Evolutionary conservation across 2,797 vertebrate genomes (phyloP), one percentile per base, ranked within the genome.

Genomic region (Lateolabrax maculatus): DNA sequence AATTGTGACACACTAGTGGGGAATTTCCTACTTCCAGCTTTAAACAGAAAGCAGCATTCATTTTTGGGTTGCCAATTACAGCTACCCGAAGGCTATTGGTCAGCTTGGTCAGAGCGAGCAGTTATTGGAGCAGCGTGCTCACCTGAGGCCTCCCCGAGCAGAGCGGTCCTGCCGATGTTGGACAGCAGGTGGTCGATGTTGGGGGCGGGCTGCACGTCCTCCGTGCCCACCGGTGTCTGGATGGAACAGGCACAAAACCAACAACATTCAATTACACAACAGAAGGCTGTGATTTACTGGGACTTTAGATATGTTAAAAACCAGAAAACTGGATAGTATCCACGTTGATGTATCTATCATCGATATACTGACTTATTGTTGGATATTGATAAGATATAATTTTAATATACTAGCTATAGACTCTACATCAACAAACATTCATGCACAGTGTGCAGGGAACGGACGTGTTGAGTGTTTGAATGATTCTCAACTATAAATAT

Each of bases 181-280:
- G 97, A 96, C 69, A 99, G 96, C 89, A 99, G 96, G 91, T 99
- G 98, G 94, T 99, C 97, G 3, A 99, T 99, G 95, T 99, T 99
- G 68, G 98, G 98, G 84, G 97, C 96, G 0, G 97, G 96, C 86
- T 98, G 98, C 15, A 96, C 92, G 68, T 98, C 97, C 92, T 97
- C 96, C 55, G 97, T 97, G 87, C 98, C 98, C 89, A 98, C 97
- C 0, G 98, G 98, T 5, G 98, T 99, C 98, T 99, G 87, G 1
- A 58, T 0, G 51, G 19, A 48, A 65, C 4, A 55, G n/a, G 77
- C 46, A 64, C 6, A 36, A 13, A 9, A 37, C 11, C 5, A 55
- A 27, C 23, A n/a, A 51, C 21, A 25, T 68, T 37, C 1, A 52
- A 3, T 48, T 19, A 55, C 27, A n/a, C 46, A 25, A 49, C 3